phyloP scores from a whole-genome alignment of 2,888 invertebrate species.

The Odontomyia ornata region DNA sequence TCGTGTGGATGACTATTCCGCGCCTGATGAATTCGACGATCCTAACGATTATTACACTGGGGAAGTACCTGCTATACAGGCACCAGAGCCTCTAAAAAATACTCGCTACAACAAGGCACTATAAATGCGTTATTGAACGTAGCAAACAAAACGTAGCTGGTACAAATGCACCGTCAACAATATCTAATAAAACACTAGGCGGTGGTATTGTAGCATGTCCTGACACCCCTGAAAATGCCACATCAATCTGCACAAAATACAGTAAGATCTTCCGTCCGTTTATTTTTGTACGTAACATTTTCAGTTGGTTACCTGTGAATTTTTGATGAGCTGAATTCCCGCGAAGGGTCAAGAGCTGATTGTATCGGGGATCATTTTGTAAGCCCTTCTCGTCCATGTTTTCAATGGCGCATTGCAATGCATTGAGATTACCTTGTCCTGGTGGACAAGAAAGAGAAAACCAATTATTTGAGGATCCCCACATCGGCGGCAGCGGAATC shows the following conservation, averaged over 20 bases:
- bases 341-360: constrained; percentile 84
- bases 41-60: constrained; percentile 57
- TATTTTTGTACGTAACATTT: constrained; percentile 92
- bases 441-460: constrained; percentile 60
- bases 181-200: constrained; percentile 42
- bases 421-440: constrained; percentile 84
- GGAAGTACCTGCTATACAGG: constrained; percentile 51
- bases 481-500: no score
- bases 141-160: constrained; percentile 61
- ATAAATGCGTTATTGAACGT: constrained; percentile 68
- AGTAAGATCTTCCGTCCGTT: constrained; percentile 60
- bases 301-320: constrained; percentile 82
- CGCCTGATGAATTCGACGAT: constrained; percentile 56
- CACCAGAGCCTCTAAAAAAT: constrained; percentile 62
- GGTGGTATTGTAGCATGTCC: constrained; percentile 65
- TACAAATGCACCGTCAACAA: constrained; percentile 43
- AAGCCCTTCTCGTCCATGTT: constrained; percentile 96
- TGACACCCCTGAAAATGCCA: constrained; percentile 69
- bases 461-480: no score
- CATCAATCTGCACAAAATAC: constrained; percentile 60
- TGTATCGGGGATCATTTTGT: constrained; percentile 92
- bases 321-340: constrained; percentile 79
- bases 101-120: constrained; percentile 79
- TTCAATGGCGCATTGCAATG: constrained; percentile 90
- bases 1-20: constrained; percentile 53